phyloP scores from a whole-genome alignment of 2,113 vertebrate genomes.

The Piprites chloris region DNA sequence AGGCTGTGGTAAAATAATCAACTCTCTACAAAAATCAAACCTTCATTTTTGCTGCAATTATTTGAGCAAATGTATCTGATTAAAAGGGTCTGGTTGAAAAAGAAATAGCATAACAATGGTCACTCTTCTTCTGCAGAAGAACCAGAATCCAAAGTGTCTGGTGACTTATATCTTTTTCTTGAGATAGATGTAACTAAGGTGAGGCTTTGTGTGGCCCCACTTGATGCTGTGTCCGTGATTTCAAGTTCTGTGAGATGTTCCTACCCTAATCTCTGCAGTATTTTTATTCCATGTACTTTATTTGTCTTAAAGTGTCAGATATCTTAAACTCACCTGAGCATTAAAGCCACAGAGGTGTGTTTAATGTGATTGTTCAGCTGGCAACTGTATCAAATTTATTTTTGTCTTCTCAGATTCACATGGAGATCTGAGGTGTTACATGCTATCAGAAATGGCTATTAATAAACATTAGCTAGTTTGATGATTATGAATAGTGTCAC shows the following conservation, averaged over 20 bases:
- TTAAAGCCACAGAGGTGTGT: not conserved
- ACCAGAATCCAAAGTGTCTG: not conserved
- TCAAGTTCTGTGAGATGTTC: not conserved
- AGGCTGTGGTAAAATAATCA: not conserved
- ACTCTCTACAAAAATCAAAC: not conserved
- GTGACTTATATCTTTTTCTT: not conserved
- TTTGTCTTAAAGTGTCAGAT: not conserved
- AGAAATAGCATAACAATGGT: not conserved
- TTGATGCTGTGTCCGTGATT: not conserved
- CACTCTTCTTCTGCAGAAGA: not conserved
- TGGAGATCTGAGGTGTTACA: not conserved
- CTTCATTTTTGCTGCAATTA: not conserved
- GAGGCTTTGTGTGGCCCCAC: not conserved
- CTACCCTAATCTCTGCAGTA: not conserved
- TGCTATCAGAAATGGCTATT: slow-evolving; percentile 29
- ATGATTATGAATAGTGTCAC: slow-evolving; percentile 57
- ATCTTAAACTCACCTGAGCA: not conserved
- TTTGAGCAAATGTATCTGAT: not conserved
- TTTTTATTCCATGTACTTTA: not conserved
- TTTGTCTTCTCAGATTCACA: not conserved
- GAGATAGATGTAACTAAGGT: not conserved
- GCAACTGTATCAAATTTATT: not conserved
- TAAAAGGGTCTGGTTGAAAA: not conserved
- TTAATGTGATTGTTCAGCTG: not conserved
- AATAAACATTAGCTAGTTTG: slow-evolving; percentile 40